Evolutionary conservation across 2,797 vertebrate genomes (phyloP).

Genomic region (Rachycentron canadum): DNA sequence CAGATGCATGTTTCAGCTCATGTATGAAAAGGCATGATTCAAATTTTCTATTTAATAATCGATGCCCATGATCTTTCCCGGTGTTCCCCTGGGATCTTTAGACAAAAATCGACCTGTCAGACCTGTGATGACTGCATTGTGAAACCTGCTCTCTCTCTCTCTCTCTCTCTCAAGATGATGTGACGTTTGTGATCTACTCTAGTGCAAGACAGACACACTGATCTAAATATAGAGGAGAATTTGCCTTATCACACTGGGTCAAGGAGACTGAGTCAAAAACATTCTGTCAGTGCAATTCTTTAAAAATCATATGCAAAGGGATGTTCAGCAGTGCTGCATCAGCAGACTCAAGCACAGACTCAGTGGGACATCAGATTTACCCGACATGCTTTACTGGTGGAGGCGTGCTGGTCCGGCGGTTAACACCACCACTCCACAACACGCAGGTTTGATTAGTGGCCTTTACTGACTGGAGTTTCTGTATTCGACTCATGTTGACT

Average conservation of each 20-base stretch:
- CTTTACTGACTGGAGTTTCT: slow-evolving; percentile 24
- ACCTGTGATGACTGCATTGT: slow-evolving; percentile 47
- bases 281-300: slow-evolving; percentile 33
- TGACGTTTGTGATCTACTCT: slow-evolving; percentile 21
- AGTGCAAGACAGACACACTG: slow-evolving; percentile 37
- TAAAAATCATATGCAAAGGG: slow-evolving; percentile 18
- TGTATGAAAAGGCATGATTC: background rate
- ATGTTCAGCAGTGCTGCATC: slow-evolving; percentile 34
- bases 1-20: slow-evolving; percentile 3
- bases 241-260: slow-evolving; percentile 68
- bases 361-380: slow-evolving; percentile 46
- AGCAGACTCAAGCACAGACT: slow-evolving; percentile 12
- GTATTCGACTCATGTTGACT: slow-evolving; percentile 17
- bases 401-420: slow-evolving; percentile 11
- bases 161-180: slow-evolving; percentile 14
- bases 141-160: slow-evolving; percentile 28
- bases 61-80: background rate
- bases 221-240: slow-evolving; percentile 68
- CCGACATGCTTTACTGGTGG: slow-evolving; percentile 30
- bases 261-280: slow-evolving; percentile 59
- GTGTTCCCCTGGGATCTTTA: slow-evolving; percentile 5
- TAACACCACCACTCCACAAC: slow-evolving; percentile 29
- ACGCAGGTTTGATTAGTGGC: slow-evolving; percentile 8
- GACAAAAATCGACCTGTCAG: slow-evolving; percentile 24
- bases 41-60: background rate